Evolutionary conservation across 2,113 vertebrate genomes (phyloP).

Genomic region (Chlorodrepanis virens): DNA sequence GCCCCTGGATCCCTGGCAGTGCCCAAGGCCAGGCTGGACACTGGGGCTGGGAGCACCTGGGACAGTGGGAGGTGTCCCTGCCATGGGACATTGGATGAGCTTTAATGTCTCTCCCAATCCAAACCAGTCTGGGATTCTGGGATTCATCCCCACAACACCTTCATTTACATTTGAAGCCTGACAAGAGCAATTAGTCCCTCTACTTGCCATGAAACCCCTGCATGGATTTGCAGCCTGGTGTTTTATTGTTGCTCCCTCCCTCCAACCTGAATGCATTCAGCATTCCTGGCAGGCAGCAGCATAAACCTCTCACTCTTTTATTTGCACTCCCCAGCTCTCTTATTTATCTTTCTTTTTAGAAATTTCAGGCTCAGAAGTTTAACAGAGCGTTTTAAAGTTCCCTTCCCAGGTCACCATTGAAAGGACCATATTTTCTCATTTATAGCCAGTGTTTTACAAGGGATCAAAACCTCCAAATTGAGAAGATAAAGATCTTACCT

Average conservation of each 20-base stretch:
- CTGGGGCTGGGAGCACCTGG: not conserved
- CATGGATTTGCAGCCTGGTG: not conserved
- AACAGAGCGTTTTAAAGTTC: not conserved
- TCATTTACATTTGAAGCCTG: not conserved
- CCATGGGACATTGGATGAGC: too few species aligned
- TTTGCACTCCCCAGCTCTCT: not conserved
- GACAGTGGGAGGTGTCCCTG: not conserved
- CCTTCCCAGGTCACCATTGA: not conserved
- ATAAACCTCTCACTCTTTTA: not conserved
- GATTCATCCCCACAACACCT: not conserved
- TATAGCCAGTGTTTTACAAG: not conserved
- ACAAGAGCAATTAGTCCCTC: not conserved
- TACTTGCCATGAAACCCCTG: not conserved
- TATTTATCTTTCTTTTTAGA: not conserved
- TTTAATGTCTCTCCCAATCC: not conserved
- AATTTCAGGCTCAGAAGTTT: not conserved
- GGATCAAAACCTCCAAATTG: not conserved
- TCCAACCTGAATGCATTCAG: not conserved
- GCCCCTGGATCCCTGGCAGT: not conserved
- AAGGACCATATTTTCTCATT: not conserved
- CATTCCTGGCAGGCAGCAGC: not conserved
- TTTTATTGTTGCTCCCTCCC: not conserved
- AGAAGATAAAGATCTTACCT: not conserved
- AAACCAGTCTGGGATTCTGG: not conserved
- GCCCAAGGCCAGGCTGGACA: not conserved